phyloP scores from a whole-genome alignment of 37 sponge, comb jelly and placozoan genomes.

The Corticium candelabrum region DNA sequence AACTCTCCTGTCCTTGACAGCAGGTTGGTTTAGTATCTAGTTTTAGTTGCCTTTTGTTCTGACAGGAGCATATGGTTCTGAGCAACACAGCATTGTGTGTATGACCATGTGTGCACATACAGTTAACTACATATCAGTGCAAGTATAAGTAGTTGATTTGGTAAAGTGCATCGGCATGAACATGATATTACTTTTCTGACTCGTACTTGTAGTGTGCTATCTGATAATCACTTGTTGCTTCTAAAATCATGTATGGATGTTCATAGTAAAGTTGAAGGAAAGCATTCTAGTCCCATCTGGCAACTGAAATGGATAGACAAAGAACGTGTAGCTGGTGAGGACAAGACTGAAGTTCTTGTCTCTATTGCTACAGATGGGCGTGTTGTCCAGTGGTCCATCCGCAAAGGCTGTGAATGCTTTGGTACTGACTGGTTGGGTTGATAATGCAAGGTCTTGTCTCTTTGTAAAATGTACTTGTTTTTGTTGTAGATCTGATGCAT shows the following conservation, averaged over 20 bases:
- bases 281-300: conserved; percentile 92
- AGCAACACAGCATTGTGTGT: too few species aligned
- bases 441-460: not conserved
- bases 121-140: too few species aligned
- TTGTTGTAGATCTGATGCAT: conserved; percentile 27
- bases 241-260: too few species aligned
- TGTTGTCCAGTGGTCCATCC: conserved; percentile 88
- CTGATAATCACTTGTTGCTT: too few species aligned
- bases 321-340: conserved; percentile 73
- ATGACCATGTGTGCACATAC: too few species aligned
- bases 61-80: too few species aligned
- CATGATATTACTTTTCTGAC: too few species aligned
- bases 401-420: conserved; percentile 88
- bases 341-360: conserved; percentile 70
- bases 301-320: conserved; percentile 85
- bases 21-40: conserved; percentile 68
- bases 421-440: not conserved
- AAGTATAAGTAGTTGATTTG: too few species aligned
- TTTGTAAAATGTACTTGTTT: not conserved
- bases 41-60: too few species aligned
- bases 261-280: conserved; percentile 23
- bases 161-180: too few species aligned
- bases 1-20: conserved; percentile 63
- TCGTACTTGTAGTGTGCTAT: too few species aligned
- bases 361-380: conserved; percentile 80